Evolutionary conservation across 2,797 vertebrate species (phyloP).

Genomic region (Merluccius polli): DNA sequence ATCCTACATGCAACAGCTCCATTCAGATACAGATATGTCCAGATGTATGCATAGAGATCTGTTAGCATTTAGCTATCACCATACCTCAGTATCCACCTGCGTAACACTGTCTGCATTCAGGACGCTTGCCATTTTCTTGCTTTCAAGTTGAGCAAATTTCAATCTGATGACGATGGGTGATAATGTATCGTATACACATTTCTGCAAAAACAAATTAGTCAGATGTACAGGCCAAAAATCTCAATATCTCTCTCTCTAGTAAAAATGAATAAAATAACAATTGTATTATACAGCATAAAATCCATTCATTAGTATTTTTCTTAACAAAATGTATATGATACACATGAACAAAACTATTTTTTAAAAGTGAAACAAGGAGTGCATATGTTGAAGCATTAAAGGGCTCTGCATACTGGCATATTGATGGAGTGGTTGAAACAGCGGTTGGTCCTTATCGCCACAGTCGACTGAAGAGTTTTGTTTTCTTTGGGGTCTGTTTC

Average conservation of each 20-base stretch:
- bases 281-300: neutral
- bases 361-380: neutral
- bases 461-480: constrained; percentile 17
- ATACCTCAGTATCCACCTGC: constrained; percentile 49
- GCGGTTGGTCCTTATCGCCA: constrained; percentile 18
- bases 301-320: neutral
- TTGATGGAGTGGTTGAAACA: constrained; percentile 59
- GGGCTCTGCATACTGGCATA: constrained; percentile 63
- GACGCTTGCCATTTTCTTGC: neutral
- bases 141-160: constrained; percentile 62
- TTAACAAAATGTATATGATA: no score
- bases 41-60: neutral
- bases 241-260: neutral
- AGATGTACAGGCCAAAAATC: neutral
- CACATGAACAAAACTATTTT: neutral
- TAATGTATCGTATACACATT: constrained; percentile 72
- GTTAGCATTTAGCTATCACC: neutral
- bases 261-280: neutral
- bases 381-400: neutral
- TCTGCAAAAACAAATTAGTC: constrained; percentile 50
- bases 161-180: constrained; percentile 68
- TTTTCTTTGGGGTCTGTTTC: neutral
- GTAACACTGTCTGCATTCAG: constrained; percentile 49
- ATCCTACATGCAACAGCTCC: neutral
- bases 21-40: neutral